Evolutionary conservation across 2,113 vertebrate genomes (phyloP).

Genomic region (Abramis brama): DNA sequence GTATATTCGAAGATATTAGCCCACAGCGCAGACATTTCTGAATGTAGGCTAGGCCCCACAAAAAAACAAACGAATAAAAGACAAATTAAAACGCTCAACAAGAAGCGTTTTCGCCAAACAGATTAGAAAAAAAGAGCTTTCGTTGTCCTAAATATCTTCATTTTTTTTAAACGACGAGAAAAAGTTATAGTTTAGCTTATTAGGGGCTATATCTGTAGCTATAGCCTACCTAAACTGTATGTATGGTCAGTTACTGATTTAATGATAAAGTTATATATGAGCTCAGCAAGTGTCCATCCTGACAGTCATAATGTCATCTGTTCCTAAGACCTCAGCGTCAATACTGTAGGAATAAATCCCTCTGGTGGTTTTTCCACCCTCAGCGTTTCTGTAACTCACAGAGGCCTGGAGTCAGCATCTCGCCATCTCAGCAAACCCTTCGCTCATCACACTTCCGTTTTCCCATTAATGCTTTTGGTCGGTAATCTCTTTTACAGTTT

Average conservation of each 20-base stretch:
- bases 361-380: conserved; percentile 43
- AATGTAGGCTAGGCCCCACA: not conserved
- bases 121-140: too few species aligned
- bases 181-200: too few species aligned
- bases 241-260: conserved; percentile 14
- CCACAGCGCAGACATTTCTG: not conserved
- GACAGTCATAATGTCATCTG: conserved; percentile 52
- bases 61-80: too few species aligned
- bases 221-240: not conserved
- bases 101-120: too few species aligned
- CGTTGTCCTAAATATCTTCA: too few species aligned
- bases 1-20: too few species aligned
- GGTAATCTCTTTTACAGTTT: conserved; percentile 50
- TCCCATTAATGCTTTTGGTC: conserved; percentile 43
- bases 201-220: too few species aligned
- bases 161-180: too few species aligned
- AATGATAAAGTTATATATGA: conserved; percentile 27
- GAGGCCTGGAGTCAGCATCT: conserved; percentile 49
- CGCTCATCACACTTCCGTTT: conserved; percentile 47
- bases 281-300: conserved; percentile 36
- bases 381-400: conserved; percentile 52
- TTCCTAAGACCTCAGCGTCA: conserved; percentile 45
- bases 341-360: conserved; percentile 48
- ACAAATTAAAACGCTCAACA: too few species aligned
- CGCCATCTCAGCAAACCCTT: conserved; percentile 51